Evolutionary conservation across 2,113 vertebrate species (phyloP), one percentile per base, ranked within the genome.

Genomic region (Garra rufa): DNA sequence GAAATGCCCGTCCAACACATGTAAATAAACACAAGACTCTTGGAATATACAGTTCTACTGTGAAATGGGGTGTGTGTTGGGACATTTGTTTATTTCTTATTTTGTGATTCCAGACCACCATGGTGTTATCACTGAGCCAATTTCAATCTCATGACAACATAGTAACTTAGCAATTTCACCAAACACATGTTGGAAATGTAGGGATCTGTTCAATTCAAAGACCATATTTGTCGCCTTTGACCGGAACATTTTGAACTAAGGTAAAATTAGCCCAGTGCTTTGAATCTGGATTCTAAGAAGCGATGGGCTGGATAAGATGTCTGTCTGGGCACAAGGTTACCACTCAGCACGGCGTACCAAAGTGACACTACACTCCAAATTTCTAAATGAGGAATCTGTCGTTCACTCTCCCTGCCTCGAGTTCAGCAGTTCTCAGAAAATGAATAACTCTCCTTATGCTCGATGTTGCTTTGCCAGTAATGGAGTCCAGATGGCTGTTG

Each of bases 281-380:
- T 90, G 85, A 91, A 77, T 87, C 69, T 43, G 80, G 81, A 86
- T 94, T 94, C 93, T 90, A 83, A 89, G 93, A 94, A 95, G 83
- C 85, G 76, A 76, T 46, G n/a, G 43, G 65, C 71, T 61, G 88
- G 85, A 81, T 94, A 92, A 69, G 88, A 90, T 94, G 85, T 93
- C 92, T 88, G 86, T 91, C 92, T 91, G 85, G 82, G 89, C 88
- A 89, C 89, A 91, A 90, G 91, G 90, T 92, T 91, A 91, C 76
- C 88, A 87, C 81, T 91, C 85, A 85, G 89, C 1, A 14, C 87
- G 82, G 88, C 90, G 90, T 89, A 87, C 83, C 46, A 83, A 91
- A 90, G 91, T 89, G 87, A 85, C 75, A 74, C 88, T 85, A 76
- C 84, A 89, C 88, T 91, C 91, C 88, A 41, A 2, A 85, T 90